These are phyloP conservation scores for Dynastes grantii DNA, from an alignment of 2,888 invertebrate genomes.

Conservation along the genomic window DNA sequence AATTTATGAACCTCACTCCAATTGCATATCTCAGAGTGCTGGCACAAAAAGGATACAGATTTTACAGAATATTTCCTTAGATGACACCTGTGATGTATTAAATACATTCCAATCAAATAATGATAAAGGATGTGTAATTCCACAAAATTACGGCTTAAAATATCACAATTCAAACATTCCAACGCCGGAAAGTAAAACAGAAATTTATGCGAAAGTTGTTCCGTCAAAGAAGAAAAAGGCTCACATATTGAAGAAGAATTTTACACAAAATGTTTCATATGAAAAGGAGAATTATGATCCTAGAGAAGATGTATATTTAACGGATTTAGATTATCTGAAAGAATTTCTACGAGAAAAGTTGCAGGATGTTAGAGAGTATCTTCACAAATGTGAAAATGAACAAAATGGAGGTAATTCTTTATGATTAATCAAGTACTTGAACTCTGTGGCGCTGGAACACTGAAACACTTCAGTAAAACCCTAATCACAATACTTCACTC, in stretches of 20 bases:
- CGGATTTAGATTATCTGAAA: conserved; percentile 7
- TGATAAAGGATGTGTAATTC: background rate
- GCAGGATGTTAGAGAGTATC: conserved; percentile 5
- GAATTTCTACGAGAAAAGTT: conserved; percentile 18
- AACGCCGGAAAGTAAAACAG: background rate
- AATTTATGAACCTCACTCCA: background rate
- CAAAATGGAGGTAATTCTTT: conserved; percentile 3
- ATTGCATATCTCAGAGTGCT: background rate
- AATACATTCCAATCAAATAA: background rate
- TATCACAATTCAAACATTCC: background rate
- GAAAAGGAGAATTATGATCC: background rate
- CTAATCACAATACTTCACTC: too few species aligned
- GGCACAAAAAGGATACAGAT: background rate
- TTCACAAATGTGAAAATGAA: background rate
- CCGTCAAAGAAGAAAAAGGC: background rate
- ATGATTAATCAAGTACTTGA: too few species aligned
- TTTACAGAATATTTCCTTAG: background rate
- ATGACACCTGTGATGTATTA: background rate
- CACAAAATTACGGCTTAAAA: background rate
- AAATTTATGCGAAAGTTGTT: background rate
- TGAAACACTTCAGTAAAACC: too few species aligned
- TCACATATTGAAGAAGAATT: conserved; percentile 1
- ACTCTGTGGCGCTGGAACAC: too few species aligned
- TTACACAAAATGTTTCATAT: background rate
- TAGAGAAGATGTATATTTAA: background rate